Evolutionary conservation across 2,113 vertebrate genomes (phyloP).

Genomic region (Ciconia stormi): DNA sequence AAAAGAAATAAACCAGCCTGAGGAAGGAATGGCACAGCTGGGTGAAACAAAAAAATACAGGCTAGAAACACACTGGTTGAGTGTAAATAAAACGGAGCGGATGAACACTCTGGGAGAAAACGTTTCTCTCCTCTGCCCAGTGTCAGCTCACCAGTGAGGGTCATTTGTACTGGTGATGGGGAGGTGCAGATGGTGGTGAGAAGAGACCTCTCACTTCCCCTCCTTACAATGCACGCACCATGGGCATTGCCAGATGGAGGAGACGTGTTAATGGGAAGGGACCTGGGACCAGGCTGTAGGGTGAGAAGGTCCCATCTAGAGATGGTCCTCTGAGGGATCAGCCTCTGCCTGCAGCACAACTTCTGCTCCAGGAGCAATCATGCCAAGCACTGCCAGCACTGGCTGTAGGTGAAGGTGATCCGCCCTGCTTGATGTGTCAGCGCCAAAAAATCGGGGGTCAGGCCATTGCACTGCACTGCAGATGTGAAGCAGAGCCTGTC

Average conservation of each 20-base stretch:
- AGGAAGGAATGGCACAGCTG: constrained; percentile 40
- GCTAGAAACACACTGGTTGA: not conserved
- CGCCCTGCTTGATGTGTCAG: not conserved
- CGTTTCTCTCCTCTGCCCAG: not conserved
- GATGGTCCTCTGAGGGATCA: not conserved
- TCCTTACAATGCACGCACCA: not conserved
- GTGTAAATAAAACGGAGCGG: not conserved
- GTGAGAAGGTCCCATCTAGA: not conserved
- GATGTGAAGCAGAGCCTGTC: not conserved
- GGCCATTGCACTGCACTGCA: not conserved
- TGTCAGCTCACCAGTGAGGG: not conserved
- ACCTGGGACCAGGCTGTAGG: not conserved
- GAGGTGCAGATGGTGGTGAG: not conserved
- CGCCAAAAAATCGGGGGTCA: not conserved
- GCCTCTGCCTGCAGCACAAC: not conserved
- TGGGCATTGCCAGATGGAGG: not conserved
- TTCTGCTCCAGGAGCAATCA: not conserved
- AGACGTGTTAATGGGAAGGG: rapidly evolving
- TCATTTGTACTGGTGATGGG: not conserved
- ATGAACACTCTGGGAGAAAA: not conserved
- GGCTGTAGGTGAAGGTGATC: not conserved
- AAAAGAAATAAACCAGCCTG: constrained; percentile 63
- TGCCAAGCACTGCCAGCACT: not conserved
- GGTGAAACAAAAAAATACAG: not conserved
- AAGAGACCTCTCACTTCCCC: not conserved